These are phyloP conservation scores for Brachionus asplanchnoidis DNA, from an alignment of 1,140 invertebrate genomes.

Conservation along the genomic window DNA sequence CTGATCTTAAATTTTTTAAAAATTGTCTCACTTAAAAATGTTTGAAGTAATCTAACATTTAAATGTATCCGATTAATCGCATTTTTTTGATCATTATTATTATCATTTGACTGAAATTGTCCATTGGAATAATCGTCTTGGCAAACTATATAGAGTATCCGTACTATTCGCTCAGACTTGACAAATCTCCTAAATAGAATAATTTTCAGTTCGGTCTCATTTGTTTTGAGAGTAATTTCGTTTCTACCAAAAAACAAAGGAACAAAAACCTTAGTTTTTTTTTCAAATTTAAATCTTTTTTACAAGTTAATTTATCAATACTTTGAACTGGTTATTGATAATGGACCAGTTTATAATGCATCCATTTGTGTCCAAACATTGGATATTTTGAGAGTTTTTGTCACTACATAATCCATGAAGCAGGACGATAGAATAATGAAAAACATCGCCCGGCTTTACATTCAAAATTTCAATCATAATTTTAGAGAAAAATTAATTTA, in stretches of 20 bases:
- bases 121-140: not conserved
- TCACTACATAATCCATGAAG: not conserved
- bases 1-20: not conserved
- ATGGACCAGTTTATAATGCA: not conserved
- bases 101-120: not conserved
- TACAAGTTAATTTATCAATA: not conserved
- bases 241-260: not conserved
- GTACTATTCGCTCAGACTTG: not conserved
- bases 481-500: not conserved
- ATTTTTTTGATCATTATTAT: not conserved
- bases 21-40: not conserved
- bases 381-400: not conserved
- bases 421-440: not conserved
- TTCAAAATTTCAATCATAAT: conserved; percentile 18
- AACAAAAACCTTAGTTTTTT: not conserved
- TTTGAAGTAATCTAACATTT: not conserved
- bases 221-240: not conserved
- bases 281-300: not conserved
- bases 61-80: not conserved
- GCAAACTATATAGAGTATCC: not conserved
- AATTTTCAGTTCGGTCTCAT: not conserved
- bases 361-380: not conserved
- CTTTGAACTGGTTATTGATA: not conserved
- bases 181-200: not conserved
- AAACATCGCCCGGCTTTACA: conserved; percentile 6